A percentile compares a stretch with the other conserved stretches of the same genome.
phyloP scores from a whole-genome alignment of 1,140 invertebrate genomes.

The Octopus sinensis region DNA sequence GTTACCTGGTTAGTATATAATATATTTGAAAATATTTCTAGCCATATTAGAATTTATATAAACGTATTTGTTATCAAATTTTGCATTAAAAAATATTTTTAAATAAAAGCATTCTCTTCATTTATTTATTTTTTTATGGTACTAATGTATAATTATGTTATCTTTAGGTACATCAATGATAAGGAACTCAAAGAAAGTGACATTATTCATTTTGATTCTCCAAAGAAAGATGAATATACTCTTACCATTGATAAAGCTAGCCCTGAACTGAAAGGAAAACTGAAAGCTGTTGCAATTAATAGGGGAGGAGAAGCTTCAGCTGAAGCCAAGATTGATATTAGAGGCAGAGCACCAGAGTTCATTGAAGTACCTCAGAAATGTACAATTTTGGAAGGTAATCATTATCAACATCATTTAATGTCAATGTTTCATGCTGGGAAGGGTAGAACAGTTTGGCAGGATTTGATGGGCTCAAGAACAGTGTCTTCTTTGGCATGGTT shows the following conservation, averaged over 20 bases:
- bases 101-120: no score
- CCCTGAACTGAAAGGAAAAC: conserved; percentile 42
- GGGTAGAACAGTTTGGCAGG: no score
- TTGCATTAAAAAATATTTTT: no score
- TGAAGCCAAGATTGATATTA: conserved; percentile 46
- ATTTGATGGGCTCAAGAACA: no score
- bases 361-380: conserved; percentile 53
- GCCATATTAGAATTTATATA: no score
- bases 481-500: no score
- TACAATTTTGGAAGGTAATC: conserved; percentile 52
- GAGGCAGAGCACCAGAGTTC: conserved; percentile 51
- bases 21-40: no score
- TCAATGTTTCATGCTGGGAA: no score
- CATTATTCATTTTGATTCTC: conserved; percentile 42
- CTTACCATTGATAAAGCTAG: conserved; percentile 44
- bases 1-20: conserved; percentile 70
- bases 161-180: conserved; percentile 49
- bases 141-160: no score
- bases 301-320: conserved; percentile 48
- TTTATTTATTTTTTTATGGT: no score
- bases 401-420: no score
- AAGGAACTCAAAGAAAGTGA: conserved; percentile 47
- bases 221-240: conserved; percentile 41
- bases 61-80: no score
- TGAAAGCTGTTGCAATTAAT: conserved; percentile 52